Evolutionary conservation across 2,888 invertebrate species (phyloP), one percentile per base, ranked within the genome.

Genomic region (Watsonalla binaria): DNA sequence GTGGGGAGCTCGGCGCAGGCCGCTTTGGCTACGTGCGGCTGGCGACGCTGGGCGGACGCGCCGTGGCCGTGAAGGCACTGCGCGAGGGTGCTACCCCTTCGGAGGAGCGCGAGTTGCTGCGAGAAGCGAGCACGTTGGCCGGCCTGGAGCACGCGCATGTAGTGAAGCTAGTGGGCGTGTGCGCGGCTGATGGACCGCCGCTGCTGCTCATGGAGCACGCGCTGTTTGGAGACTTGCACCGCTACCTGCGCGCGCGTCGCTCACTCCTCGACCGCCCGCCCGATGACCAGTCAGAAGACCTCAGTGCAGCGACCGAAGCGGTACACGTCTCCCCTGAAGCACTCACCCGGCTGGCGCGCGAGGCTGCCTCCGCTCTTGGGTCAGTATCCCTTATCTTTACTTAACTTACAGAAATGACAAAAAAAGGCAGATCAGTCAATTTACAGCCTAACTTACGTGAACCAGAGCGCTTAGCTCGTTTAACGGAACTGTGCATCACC

Each of bases 201-300:
- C 93, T 97, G 7, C 94, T 96, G 66, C 95, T 96, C 0, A 97
- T 97, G 97, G 97, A 98, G 79, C 96, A 96, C 67, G 97, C 97
- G 92, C 90, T 96, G 6, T 96, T 97, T 74, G 97, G 97, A 13
- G 97, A 98, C 77, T 84, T 98, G 64, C 96, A 95, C 76, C 95
- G 95, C 0, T 98, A 95, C 78, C 89, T 98, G 47, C 84, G 45
- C 87, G 66, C 70, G 45, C 77, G 97, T 52, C 92, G 97, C 24
- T 94, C 96, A 78, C 90, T 97, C 63, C 96, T 95, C 0, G 93
- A 93, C 92, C 6, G 7, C 34, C 42, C 45, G 51, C 93, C 93
- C 60, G 93, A 46, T 13, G 4, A 88, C 9, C 9, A 8, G 9
- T 11, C 11, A 2, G 11, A 11, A 2, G 42, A 7, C 42, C 11